Conservation (phyloP, 1,140 invertebrate genomes). For the Bombus cullumanus region DNA sequence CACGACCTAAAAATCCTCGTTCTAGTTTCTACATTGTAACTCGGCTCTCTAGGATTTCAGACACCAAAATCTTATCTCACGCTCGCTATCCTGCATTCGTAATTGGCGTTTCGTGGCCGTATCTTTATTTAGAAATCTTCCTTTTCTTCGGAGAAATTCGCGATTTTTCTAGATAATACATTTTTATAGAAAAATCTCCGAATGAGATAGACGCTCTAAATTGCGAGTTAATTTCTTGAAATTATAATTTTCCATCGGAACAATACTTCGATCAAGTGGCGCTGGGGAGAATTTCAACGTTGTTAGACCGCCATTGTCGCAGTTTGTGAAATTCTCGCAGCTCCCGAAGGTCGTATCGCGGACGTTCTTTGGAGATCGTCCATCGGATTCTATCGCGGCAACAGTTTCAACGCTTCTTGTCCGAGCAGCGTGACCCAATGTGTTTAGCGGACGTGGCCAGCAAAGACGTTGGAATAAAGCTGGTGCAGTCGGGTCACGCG, state of each 20-base stretch:
- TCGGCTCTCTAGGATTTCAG: neutral
- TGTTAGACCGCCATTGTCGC: no score
- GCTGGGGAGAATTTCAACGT: neutral
- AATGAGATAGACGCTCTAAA: no score
- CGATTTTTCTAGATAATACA: no score
- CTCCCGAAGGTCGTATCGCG: neutral
- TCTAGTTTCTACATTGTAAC: neutral
- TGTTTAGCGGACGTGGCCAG: constrained; percentile 45
- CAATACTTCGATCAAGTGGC: no score
- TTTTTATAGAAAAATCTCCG: no score
- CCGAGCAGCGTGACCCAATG: neutral
- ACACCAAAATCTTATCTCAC: neutral
- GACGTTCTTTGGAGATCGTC: neutral
- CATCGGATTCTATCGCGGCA: constrained; percentile 24
- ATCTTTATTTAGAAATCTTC: no score
- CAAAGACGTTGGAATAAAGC: constrained; percentile 22
- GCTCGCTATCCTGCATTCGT: neutral
- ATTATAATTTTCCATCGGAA: no score
- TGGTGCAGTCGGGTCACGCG: constrained; percentile 61
- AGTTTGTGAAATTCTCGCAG: no score
- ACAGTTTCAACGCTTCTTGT: neutral
- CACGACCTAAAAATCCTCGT: neutral
- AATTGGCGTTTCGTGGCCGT: neutral
- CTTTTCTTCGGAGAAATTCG: no score
- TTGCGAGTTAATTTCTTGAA: no score